phyloP scores from a whole-genome alignment of 2,113 vertebrate species.

The Podiceps cristatus region DNA sequence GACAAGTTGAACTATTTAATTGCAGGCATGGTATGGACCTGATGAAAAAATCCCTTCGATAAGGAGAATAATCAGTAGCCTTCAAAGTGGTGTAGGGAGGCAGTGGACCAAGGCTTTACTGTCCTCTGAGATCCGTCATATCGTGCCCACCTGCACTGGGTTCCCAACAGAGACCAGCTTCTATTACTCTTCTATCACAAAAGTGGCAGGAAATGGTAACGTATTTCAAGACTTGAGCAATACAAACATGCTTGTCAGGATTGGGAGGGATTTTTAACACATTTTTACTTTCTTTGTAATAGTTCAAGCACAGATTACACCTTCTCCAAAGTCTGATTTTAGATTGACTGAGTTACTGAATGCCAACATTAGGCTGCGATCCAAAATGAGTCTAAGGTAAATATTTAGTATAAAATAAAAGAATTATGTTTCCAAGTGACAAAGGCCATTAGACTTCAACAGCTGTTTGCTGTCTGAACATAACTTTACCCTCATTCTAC shows the following conservation, averaged over 20 bases:
- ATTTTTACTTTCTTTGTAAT: constrained; percentile 3
- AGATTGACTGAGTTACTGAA: constrained; percentile 33
- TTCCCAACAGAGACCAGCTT: constrained; percentile 62
- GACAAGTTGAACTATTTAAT: constrained; percentile 48
- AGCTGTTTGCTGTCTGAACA: background rate
- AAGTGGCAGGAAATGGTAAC: constrained; percentile 41
- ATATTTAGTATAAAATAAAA: background rate
- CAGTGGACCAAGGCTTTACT: constrained; percentile 69
- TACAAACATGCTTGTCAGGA: background rate
- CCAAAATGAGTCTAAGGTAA: constrained; percentile 58
- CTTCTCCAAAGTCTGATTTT: constrained; percentile 44
- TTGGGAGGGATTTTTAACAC: background rate
- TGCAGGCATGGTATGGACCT: constrained; percentile 59
- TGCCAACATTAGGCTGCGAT: constrained; percentile 38
- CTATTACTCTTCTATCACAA: constrained; percentile 42
- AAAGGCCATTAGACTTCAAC: background rate
- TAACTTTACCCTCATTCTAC: background rate
- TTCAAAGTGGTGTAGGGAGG: constrained; percentile 47
- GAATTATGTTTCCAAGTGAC: background rate
- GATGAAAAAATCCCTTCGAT: constrained; percentile 38
- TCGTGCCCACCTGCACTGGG: constrained; percentile 57
- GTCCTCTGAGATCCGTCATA: constrained; percentile 54
- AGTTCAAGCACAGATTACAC: constrained; percentile 57
- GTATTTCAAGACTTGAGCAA: background rate
- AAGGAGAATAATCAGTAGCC: constrained; percentile 38